Conservation (phyloP, 2,888 invertebrate genomes). For the Julus scandinavius region DNA sequence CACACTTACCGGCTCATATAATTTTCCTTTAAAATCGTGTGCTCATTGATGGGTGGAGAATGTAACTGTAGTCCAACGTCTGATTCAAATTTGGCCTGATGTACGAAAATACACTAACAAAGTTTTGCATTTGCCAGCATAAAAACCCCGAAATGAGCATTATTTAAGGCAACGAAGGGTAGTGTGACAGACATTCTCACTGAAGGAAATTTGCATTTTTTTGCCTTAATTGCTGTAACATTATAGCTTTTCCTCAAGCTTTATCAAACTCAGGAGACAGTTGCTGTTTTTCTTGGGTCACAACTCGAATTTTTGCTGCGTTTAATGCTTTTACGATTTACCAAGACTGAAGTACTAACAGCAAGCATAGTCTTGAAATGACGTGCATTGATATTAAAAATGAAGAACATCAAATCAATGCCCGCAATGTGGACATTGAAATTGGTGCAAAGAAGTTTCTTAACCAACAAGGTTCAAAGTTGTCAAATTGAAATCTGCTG, state of each 20-base stretch:
- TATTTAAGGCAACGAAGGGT: neutral
- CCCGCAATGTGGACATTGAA: neutral
- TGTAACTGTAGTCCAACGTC: neutral
- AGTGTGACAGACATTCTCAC: neutral
- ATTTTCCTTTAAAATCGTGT: neutral
- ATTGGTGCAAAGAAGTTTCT: neutral
- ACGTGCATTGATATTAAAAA: neutral
- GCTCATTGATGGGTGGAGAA: neutral
- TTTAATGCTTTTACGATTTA: neutral
- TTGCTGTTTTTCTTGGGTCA: neutral
- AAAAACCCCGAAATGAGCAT: neutral
- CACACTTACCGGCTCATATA: neutral
- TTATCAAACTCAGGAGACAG: neutral
- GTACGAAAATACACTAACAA: constrained; percentile 29
- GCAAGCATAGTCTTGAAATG: neutral
- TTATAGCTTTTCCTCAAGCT: neutral
- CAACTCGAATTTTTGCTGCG: neutral
- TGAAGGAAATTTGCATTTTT: neutral
- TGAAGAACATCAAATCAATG: neutral
- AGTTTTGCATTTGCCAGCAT: neutral
- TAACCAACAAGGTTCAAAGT: neutral
- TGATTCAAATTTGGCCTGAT: constrained; percentile 18
- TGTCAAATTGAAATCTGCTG: neutral
- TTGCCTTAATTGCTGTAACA: neutral
- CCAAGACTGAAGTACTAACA: neutral